Percentiles rank a stretch among this genome's conserved stretches.
Conservation (phyloP, 1,140 invertebrate species). For the Heterodera schachtii region DNA sequence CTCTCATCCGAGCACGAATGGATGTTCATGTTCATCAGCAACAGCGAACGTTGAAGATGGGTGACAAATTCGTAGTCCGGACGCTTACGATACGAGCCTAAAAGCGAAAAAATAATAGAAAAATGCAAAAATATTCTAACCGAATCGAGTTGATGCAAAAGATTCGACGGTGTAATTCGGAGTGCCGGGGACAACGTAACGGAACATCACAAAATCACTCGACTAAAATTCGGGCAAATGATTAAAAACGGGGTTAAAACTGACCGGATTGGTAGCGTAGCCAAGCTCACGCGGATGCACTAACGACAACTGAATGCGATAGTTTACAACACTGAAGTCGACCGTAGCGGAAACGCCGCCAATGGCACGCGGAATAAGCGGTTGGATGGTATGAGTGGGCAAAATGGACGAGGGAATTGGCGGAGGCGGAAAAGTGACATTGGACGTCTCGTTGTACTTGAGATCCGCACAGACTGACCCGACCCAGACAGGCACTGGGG, state of each 20-base stretch:
- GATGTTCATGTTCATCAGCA: neutral
- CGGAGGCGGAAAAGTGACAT: conserved; percentile 16
- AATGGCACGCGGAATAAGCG: neutral
- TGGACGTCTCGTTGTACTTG: conserved; percentile 15
- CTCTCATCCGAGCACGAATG: neutral
- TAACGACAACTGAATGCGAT: conserved; percentile 21
- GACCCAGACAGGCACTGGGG: conserved; percentile 32
- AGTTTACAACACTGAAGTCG: conserved; percentile 15
- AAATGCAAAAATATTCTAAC: neutral
- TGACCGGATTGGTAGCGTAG: conserved; percentile 24
- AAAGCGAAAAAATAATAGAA: neutral
- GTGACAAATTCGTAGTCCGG: conserved; percentile 15
- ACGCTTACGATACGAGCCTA: conserved; percentile 22
- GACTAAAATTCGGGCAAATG: conserved; percentile 22
- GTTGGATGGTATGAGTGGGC: neutral
- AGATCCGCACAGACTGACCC: conserved; percentile 25
- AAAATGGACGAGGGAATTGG: conserved; percentile 15
- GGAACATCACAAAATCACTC: conserved; percentile 31
- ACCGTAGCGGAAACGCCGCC: neutral
- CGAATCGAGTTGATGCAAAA: conserved; percentile 35
- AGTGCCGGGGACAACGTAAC: conserved; percentile 26
- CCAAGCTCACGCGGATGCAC: conserved; percentile 34
- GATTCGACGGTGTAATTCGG: conserved; percentile 32
- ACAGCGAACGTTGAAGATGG: conserved; percentile 13
- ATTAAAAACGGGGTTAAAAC: conserved; percentile 2